A percentile compares a stretch with the other conserved stretches of the same genome.
Conservation (phyloP, 1,140 invertebrate genomes). For the Augochlora pura region DNA sequence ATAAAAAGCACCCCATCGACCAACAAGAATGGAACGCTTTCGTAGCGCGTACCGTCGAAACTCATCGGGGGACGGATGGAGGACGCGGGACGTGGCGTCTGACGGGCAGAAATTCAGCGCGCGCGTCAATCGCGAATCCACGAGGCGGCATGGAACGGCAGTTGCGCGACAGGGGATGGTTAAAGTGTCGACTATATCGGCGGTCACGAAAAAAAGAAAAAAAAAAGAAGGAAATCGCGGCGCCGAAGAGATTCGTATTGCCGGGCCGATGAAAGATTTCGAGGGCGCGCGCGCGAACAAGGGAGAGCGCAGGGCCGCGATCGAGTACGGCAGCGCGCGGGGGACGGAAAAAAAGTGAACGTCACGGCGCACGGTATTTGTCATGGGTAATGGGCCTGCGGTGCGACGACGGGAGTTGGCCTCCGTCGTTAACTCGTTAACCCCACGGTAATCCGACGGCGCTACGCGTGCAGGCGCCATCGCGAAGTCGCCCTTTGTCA, state of each 20-base stretch:
- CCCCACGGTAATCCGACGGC: slow-evolving; percentile 50
- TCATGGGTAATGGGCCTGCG: slow-evolving; percentile 59
- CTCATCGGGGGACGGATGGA: no score
- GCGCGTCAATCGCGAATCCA: no score
- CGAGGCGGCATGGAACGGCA: no score
- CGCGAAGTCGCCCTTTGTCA: slow-evolving; percentile 62
- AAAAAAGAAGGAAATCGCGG: no score
- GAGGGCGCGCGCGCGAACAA: background rate
- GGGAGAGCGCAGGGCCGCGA: background rate
- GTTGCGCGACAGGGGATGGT: no score
- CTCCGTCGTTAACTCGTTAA: slow-evolving; percentile 65
- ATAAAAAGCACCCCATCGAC: no score
- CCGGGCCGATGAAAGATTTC: background rate
- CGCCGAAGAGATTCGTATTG: background rate
- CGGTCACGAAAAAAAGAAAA: no score
- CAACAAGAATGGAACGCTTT: no score
- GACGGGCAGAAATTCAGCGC: no score
- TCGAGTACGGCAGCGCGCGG: background rate
- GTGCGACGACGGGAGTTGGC: slow-evolving; percentile 54
- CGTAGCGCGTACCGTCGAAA: no score
- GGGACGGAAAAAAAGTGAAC: slow-evolving; percentile 43
- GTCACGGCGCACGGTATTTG: slow-evolving; percentile 53
- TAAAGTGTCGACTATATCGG: no score
- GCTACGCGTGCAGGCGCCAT: slow-evolving; percentile 55
- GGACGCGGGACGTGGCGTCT: no score